A percentile compares a stretch with the other conserved stretches of the same genome.
Conservation (phyloP, 2,113 vertebrate species). For the Embiotoca jacksoni region DNA sequence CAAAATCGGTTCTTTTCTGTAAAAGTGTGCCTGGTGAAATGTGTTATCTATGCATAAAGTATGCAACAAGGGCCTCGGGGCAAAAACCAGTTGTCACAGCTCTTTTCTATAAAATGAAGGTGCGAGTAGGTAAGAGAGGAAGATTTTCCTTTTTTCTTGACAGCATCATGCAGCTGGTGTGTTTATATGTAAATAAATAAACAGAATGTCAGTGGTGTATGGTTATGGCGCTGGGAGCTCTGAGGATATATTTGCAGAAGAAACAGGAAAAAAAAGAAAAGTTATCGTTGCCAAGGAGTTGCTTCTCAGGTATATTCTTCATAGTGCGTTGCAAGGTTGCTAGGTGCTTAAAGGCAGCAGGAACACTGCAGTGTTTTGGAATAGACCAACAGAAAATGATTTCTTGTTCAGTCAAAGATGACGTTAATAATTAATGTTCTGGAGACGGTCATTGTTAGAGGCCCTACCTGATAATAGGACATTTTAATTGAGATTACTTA, state of each 20-base stretch:
- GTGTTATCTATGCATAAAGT: constrained; percentile 46
- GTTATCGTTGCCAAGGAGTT: constrained; percentile 34
- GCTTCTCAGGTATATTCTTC: neutral
- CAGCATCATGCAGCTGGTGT: constrained; percentile 3
- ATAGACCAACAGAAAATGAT: constrained; percentile 24
- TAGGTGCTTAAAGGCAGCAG: constrained; percentile 16
- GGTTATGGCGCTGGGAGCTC: neutral
- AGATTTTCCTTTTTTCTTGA: constrained; percentile 17
- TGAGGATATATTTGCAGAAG: constrained; percentile 4
- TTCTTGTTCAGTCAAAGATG: constrained; percentile 20
- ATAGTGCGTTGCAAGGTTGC: constrained; percentile 19
- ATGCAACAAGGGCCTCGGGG: constrained; percentile 30
- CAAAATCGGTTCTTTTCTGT: constrained; percentile 34
- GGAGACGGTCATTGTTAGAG: neutral
- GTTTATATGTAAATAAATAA: constrained; percentile 40
- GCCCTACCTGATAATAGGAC: neutral
- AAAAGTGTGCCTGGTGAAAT: constrained; percentile 34
- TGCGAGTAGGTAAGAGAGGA: constrained; percentile 11
- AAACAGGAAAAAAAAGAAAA: neutral
- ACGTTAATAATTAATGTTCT: constrained; percentile 10
- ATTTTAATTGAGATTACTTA: neutral
- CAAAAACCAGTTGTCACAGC: constrained; percentile 31
- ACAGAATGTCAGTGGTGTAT: constrained; percentile 1
- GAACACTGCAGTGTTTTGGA: constrained; percentile 13
- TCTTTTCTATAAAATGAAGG: constrained; percentile 38